Base-by-base conservation (phyloP, 2,113 vertebrate genomes). In the Myiopsitta monachus region DNA sequence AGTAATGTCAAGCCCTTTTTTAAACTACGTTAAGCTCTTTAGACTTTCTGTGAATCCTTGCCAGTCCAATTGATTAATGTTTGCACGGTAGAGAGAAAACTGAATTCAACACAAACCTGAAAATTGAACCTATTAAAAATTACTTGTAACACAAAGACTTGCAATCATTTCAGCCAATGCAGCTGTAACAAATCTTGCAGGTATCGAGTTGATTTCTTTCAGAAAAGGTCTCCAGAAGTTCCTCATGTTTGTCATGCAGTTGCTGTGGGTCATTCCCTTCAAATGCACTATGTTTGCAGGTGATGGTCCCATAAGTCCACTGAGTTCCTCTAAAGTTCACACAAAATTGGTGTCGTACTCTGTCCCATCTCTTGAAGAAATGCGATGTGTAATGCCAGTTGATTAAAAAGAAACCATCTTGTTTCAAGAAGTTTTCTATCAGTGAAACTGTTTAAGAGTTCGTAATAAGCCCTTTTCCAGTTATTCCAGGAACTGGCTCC, bases 21-120 rank as follows among this genome's bases (percentile, higher is more conserved):
- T 96, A 96, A 96, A 55, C 64, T 43, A 86, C 49, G 41, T 86
- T 92, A 84, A 95, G 97, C 94, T 96, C 93, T 88, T 95, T 51
- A 94, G 47, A 61, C 91, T 91, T 94, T 66, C 52, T 90, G 79
- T 78, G 84, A 92, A 85, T 86, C 2, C 47, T 83, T 92, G 63
- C 95, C 14, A 69, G 95, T 95, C 51, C 43, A 83, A 31, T 83
- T 87, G 87, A 90, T 94, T 95, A 51, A 86, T 81, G 83, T 76
- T 59, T 97, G 69, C 43, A 54, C 64, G 9, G 63, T 96, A 73
- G 94, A 94, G 95, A 72, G 92, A 41, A 97, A 92, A 81, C 23
- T 80, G 49, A 94, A 80, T 67, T 76, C 47, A 78, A 83, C 70
- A 67, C 87, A 88, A 86, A 66, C 31, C 57, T 83, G 91, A 91